These are phyloP conservation scores for Eueides isabella DNA, from an alignment of 1,140 invertebrate species.

Conservation along the genomic window DNA sequence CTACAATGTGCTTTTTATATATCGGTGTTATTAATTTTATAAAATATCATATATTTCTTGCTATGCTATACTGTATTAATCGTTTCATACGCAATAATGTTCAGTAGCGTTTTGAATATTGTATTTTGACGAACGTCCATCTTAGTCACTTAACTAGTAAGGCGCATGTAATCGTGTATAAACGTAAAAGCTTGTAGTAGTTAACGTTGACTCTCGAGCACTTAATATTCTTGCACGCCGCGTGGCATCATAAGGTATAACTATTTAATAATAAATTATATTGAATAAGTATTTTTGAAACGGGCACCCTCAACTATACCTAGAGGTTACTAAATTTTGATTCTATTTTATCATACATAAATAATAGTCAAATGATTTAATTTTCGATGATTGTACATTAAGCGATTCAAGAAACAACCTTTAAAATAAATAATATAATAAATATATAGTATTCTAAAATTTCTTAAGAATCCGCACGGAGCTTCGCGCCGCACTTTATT, in stretches of 20 bases:
- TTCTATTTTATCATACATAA: constrained; percentile 31
- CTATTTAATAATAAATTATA: neutral
- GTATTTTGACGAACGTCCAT: constrained; percentile 11
- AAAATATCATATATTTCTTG: neutral
- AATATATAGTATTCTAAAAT: constrained; percentile 51
- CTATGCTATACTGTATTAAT: neutral
- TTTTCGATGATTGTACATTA: constrained; percentile 39
- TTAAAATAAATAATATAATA: neutral
- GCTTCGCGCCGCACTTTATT: constrained; percentile 57
- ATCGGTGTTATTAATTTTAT: constrained; percentile 4
- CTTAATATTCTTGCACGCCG: constrained; percentile 18
- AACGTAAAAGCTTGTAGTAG: constrained; percentile 20
- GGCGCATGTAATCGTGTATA: constrained; percentile 15
- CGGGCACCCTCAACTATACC: constrained; percentile 25
- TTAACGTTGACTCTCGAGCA: constrained; percentile 15
- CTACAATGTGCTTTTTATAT: constrained; percentile 8
- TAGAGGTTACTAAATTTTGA: constrained; percentile 27
- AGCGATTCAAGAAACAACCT: constrained; percentile 10
- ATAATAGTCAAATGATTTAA: constrained; percentile 25
- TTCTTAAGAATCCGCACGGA: constrained; percentile 50
- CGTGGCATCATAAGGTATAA: constrained; percentile 4
- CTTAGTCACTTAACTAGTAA: constrained; percentile 15
- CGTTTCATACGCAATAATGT: neutral
- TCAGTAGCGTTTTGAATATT: neutral
- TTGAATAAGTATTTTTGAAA: constrained; percentile 24